A percentile compares a stretch with the other conserved stretches of the same genome.
These are phyloP conservation scores for Meloidogyne floridensis DNA, from an alignment of 1,140 invertebrate species.

Conservation along the genomic window DNA sequence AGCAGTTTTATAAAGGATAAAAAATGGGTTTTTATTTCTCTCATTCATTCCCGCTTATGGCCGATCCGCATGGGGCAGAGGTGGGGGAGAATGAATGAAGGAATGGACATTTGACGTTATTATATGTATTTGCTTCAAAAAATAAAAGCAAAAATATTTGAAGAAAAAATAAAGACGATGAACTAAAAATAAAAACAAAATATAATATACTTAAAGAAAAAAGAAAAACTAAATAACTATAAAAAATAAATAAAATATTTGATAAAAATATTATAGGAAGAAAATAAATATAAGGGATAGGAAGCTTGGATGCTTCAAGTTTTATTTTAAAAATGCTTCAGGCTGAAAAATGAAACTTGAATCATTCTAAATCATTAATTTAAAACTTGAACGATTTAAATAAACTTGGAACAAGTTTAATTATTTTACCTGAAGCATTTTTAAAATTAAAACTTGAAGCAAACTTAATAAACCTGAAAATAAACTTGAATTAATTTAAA, in stretches of 20 bases:
- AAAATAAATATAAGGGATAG: too few species aligned
- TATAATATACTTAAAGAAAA: neutral
- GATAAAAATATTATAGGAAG: too few species aligned
- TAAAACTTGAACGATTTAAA: too few species aligned
- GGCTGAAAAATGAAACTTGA: too few species aligned
- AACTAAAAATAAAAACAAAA: neutral
- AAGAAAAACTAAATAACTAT: neutral
- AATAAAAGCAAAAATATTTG: neutral
- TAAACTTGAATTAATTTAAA: too few species aligned
- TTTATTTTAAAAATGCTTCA: neutral
- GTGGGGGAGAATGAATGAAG: neutral
- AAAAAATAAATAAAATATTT: neutral
- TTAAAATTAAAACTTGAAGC: too few species aligned
- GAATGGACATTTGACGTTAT: slow-evolving; percentile 8
- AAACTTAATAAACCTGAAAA: too few species aligned
- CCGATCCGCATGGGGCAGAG: neutral
- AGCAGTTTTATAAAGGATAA: neutral
- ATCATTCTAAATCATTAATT: too few species aligned
- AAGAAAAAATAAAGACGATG: neutral
- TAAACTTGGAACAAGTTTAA: too few species aligned
- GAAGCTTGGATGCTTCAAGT: too few species aligned
- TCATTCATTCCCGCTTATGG: slow-evolving; percentile 6
- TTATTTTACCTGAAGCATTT: too few species aligned
- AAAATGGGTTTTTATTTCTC: neutral
- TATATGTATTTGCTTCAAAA: neutral